Percentiles rank a stretch among this genome's conserved stretches.
phyloP scores from a whole-genome alignment of 2,888 invertebrate species.

The Campopleginae sp. region DNA sequence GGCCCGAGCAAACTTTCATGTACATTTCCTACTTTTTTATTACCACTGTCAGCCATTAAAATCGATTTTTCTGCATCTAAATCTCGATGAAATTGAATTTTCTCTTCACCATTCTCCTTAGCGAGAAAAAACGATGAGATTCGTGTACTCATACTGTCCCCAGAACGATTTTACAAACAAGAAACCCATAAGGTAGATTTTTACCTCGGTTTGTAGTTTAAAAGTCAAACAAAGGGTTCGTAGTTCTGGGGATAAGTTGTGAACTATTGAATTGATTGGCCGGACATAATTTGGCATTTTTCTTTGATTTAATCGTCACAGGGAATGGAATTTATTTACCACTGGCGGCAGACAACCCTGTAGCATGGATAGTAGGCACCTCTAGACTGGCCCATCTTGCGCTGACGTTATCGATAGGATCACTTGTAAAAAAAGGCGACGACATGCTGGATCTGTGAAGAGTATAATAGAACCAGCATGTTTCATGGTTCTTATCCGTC shows the following conservation, averaged over 20 bases:
- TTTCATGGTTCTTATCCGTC: slow-evolving; percentile 84
- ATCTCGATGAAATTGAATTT: too few species aligned
- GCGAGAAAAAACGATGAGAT: too few species aligned
- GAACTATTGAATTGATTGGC: neutral
- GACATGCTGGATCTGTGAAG: slow-evolving; percentile 92
- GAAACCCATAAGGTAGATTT: too few species aligned
- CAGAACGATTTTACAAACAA: too few species aligned
- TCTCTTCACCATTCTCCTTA: too few species aligned
- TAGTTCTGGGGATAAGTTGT: neutral
- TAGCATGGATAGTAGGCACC: slow-evolving; percentile 86
- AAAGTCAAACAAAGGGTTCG: neutral
- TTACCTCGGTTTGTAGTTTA: too few species aligned
- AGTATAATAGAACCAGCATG: slow-evolving; percentile 90
- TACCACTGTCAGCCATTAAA: too few species aligned
- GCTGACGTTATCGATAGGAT: slow-evolving; percentile 89
- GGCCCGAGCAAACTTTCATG: too few species aligned
- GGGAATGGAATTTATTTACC: slow-evolving; percentile 74
- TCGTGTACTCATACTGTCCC: too few species aligned
- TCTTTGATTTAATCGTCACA: neutral
- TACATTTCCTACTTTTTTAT: too few species aligned
- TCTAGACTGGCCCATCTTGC: slow-evolving; percentile 94
- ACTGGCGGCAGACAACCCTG: slow-evolving; percentile 83
- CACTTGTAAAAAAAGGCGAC: slow-evolving; percentile 93
- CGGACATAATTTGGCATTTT: neutral
- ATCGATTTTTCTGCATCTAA: too few species aligned